Conservation (phyloP, 2,888 invertebrate genomes). For the Lepidocyrtoides sp. region DNA sequence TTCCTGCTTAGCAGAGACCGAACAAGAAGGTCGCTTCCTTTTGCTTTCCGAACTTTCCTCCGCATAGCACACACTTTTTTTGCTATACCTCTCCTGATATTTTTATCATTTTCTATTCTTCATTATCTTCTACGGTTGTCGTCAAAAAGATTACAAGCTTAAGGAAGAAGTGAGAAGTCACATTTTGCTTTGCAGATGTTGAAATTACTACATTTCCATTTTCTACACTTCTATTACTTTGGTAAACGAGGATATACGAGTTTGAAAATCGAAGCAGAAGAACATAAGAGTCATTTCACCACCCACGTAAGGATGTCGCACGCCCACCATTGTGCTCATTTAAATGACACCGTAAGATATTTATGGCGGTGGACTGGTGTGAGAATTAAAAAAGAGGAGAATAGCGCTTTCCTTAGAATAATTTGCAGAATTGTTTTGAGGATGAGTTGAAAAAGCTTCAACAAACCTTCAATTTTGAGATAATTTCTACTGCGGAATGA, state of each 20-base stretch:
- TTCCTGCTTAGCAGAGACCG: slow-evolving; percentile 7
- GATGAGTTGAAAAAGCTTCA: too few species aligned
- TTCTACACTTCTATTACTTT: slow-evolving; percentile 27
- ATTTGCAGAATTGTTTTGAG: too few species aligned
- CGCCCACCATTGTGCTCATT: slow-evolving; percentile 61
- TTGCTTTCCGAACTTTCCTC: neutral
- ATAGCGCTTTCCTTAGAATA: neutral
- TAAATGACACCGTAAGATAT: slow-evolving; percentile 21
- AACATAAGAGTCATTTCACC: slow-evolving; percentile 9
- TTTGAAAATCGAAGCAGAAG: neutral
- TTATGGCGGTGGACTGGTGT: slow-evolving; percentile 20
- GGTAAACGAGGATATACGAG: neutral
- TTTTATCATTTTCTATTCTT: slow-evolving; percentile 19
- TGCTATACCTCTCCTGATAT: neutral
- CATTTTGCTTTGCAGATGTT: neutral
- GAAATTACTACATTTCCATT: neutral
- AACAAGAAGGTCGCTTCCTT: slow-evolving; percentile 25
- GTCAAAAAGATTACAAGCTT: slow-evolving; percentile 18
- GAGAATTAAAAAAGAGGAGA: neutral
- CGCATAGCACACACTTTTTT: neutral
- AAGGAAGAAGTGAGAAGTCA: neutral
- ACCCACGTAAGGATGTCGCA: slow-evolving; percentile 53
- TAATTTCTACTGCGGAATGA: too few species aligned
- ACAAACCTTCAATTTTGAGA: too few species aligned
- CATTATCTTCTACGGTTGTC: slow-evolving; percentile 1